Conservation (phyloP, 2,113 vertebrate species). For the Podiceps cristatus region DNA sequence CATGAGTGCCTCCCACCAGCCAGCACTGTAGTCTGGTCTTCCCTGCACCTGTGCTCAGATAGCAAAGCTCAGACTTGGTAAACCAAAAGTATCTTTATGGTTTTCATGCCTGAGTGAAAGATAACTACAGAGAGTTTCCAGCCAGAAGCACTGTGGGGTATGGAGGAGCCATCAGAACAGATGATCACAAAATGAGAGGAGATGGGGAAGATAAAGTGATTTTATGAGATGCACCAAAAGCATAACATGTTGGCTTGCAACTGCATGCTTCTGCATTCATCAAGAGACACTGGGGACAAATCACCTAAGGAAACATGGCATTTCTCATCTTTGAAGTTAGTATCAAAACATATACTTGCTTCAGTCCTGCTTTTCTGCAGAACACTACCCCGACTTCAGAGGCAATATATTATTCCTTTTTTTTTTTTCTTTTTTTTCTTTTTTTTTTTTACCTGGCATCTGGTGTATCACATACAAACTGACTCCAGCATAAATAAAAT, state of each 20-base stretch:
- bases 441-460: not conserved
- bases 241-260: not conserved
- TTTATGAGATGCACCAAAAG: not conserved
- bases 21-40: fast-evolving
- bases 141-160: not conserved
- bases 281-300: not conserved
- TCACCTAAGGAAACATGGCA: not conserved
- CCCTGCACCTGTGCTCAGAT: not conserved
- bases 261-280: not conserved
- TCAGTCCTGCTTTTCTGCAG: not conserved
- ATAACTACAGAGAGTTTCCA: not conserved
- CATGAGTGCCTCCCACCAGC: not conserved
- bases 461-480: constrained; percentile 44
- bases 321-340: not conserved
- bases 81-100: not conserved
- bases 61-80: not conserved
- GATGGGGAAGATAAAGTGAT: not conserved
- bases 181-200: not conserved
- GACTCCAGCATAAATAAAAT: constrained; percentile 50
- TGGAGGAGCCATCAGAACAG: not conserved
- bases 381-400: not conserved
- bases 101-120: not conserved
- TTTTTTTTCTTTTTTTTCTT: not conserved
- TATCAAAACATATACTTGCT: not conserved
- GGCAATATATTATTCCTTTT: not conserved